These are phyloP conservation scores for Chymomyza fuscimana DNA, from an alignment of 2,888 invertebrate species.

Conservation along the genomic window DNA sequence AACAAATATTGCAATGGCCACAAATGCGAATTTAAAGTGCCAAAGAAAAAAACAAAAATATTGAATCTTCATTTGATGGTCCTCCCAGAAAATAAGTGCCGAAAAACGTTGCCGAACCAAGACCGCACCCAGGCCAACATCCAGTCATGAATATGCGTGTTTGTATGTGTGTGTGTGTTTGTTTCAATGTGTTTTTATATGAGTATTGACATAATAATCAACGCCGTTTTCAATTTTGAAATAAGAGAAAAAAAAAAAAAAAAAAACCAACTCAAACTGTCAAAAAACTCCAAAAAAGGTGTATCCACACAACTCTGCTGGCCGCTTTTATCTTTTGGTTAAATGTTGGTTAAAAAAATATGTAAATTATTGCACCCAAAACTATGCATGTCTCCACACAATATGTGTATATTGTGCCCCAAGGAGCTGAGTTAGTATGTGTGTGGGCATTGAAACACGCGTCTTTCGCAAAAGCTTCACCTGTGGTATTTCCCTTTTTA, in stretches of 20 bases:
- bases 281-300: constrained; percentile 44
- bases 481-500: constrained; percentile 51
- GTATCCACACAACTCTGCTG: constrained; percentile 30
- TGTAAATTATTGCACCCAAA: constrained; percentile 54
- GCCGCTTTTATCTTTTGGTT: constrained; percentile 49
- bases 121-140: background rate
- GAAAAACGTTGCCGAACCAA: background rate
- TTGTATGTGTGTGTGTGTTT: constrained; percentile 34
- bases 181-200: constrained; percentile 48
- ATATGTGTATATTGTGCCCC: background rate
- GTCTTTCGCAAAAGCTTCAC: constrained; percentile 33
- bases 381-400: constrained; percentile 11
- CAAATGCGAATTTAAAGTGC: background rate
- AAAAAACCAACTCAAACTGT: constrained; percentile 11
- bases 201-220: constrained; percentile 74
- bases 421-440: background rate
- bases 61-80: background rate
- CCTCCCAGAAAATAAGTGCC: background rate
- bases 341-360: background rate
- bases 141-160: background rate
- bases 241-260: constrained; percentile 18
- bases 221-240: constrained; percentile 73
- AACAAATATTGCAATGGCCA: background rate
- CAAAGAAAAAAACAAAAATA: background rate
- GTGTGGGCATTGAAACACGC: too few species aligned